phyloP scores from a whole-genome alignment of 2,113 vertebrate species.

The Tachysurus fulvidraco region DNA sequence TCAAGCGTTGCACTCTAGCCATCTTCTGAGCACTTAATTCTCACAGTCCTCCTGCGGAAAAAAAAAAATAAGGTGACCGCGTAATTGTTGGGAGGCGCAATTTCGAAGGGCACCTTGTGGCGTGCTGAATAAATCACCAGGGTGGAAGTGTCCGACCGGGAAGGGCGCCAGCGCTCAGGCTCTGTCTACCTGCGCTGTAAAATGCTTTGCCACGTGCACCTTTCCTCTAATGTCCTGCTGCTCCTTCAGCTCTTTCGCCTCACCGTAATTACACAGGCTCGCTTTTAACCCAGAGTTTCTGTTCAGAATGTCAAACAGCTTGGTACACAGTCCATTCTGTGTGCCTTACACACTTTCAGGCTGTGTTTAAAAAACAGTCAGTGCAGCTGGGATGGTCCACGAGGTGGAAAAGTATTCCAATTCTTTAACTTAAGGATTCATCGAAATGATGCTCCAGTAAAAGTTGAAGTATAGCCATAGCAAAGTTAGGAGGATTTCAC shows the following conservation, averaged over 20 bases:
- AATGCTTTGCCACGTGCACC: slow-evolving; percentile 48
- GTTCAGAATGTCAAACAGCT: slow-evolving; percentile 66
- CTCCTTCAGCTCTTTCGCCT: slow-evolving; percentile 65
- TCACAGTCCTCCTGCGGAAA: slow-evolving; percentile 23
- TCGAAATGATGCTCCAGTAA: background rate
- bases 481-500: too few species aligned
- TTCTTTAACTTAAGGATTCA: background rate
- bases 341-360: slow-evolving; percentile 14
- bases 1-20: slow-evolving; percentile 37
- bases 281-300: slow-evolving; percentile 57
- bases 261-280: slow-evolving; percentile 64
- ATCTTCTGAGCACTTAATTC: slow-evolving; percentile 49
- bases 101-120: slow-evolving; percentile 60
- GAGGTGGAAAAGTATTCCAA: background rate
- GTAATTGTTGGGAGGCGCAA: slow-evolving; percentile 45
- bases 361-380: background rate
- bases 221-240: slow-evolving; percentile 56
- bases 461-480: background rate
- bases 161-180: slow-evolving; percentile 45
- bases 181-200: slow-evolving; percentile 59
- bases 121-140: slow-evolving; percentile 53
- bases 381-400: background rate
- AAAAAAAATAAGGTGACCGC: slow-evolving; percentile 34
- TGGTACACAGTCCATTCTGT: slow-evolving; percentile 20
- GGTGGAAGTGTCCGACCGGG: slow-evolving; percentile 56